Conservation (phyloP, 2,797 vertebrate genomes). For the Orientallactaga sibirica region DNA sequence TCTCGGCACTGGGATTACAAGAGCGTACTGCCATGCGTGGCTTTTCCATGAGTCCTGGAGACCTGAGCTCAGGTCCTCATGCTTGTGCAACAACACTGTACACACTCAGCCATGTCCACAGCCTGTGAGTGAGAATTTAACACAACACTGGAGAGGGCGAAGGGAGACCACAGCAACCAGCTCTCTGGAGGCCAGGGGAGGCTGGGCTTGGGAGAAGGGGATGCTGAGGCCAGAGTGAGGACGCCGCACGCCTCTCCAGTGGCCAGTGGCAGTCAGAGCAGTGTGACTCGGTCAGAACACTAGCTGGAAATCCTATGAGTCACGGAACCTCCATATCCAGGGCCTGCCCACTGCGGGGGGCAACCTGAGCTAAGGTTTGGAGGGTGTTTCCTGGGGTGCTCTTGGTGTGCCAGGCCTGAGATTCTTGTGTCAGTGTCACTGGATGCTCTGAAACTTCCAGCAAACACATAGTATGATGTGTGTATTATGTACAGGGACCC, state of each 20-base stretch:
- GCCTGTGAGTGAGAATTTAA: background rate
- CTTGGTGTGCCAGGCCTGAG: too few species aligned
- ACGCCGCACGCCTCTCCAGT: fast-evolving
- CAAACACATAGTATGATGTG: fast-evolving
- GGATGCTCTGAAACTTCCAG: fast-evolving
- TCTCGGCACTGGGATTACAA: too few species aligned
- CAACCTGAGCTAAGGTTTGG: background rate
- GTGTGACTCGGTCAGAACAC: fast-evolving
- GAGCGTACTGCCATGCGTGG: too few species aligned
- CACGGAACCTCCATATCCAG: background rate
- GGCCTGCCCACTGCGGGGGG: background rate
- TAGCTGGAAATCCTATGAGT: background rate
- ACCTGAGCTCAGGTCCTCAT: too few species aligned
- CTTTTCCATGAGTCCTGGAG: too few species aligned
- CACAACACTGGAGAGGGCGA: too few species aligned
- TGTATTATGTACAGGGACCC: fast-evolving
- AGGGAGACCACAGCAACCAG: background rate
- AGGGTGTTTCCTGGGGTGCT: too few species aligned
- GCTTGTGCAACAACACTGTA: too few species aligned
- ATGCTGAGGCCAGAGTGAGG: fast-evolving
- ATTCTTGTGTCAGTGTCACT: too few species aligned
- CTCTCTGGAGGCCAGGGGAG: background rate
- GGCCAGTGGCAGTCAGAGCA: background rate
- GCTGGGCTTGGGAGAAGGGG: background rate
- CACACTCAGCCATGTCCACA: too few species aligned